These are phyloP conservation scores for Pseudorhombus dupliciocellatus DNA, from an alignment of 2,113 vertebrate species.

Conservation along the genomic window DNA sequence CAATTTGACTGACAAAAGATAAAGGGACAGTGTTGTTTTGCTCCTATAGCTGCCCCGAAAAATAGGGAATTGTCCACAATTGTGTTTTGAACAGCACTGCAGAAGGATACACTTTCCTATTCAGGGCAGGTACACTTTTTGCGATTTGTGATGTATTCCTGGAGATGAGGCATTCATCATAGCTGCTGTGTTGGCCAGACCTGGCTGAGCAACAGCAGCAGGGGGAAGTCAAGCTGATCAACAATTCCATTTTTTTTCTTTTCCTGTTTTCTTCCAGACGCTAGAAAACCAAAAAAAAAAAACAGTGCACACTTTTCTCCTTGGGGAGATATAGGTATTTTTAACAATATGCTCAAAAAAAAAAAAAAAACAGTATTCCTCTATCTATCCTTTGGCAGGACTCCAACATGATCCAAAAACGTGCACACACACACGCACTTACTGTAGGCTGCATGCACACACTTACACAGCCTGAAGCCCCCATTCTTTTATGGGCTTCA, in stretches of 20 bases:
- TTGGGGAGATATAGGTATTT: constrained; percentile 70
- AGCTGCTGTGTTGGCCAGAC: constrained; percentile 69
- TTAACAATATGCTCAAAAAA: constrained; percentile 58
- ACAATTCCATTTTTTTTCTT: constrained; percentile 65
- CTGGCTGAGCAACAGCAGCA: constrained; percentile 71
- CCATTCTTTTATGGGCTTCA: constrained; percentile 69
- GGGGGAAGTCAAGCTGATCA: constrained; percentile 73
- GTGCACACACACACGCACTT: constrained; percentile 54
- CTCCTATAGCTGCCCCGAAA: constrained; percentile 23
- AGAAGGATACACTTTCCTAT: constrained; percentile 67
- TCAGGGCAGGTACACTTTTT: constrained; percentile 73
- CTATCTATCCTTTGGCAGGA: constrained; percentile 64
- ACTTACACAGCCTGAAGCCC: constrained; percentile 60
- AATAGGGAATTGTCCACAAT: constrained; percentile 34
- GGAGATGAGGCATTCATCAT: constrained; percentile 79
- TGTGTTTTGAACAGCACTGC: constrained; percentile 61
- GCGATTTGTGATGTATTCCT: constrained; percentile 79
- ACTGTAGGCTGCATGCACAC: not conserved
- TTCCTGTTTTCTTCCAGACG: constrained; percentile 51
- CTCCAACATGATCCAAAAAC: constrained; percentile 70
- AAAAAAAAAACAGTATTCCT: constrained; percentile 53
- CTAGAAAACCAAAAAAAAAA: constrained; percentile 47
- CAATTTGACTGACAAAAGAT: constrained; percentile 38
- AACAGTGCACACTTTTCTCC: constrained; percentile 47
- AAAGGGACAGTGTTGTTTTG: constrained; percentile 42